phyloP scores from a whole-genome alignment of 2,113 vertebrate species.

The Psettodes erumei region DNA sequence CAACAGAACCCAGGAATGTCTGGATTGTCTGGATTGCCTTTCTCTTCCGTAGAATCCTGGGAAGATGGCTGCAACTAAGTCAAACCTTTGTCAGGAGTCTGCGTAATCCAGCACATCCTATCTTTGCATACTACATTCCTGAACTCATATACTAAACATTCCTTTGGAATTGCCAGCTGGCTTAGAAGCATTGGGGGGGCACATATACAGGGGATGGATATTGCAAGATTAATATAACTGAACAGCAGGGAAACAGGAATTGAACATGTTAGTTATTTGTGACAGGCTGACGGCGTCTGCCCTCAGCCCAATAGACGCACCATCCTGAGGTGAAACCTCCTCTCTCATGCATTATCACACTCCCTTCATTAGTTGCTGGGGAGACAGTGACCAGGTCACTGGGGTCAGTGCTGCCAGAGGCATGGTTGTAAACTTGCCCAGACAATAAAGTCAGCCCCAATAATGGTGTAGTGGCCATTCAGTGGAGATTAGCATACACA shows the following conservation, averaged over 20 bases:
- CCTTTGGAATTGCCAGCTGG: constrained; percentile 45
- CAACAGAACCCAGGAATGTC: constrained; percentile 75
- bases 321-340: constrained; percentile 63
- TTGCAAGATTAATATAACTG: constrained; percentile 50
- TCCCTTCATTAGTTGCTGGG: constrained; percentile 77
- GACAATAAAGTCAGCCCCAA: constrained; percentile 69
- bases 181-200: constrained; percentile 23
- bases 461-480: constrained; percentile 67
- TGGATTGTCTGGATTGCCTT: constrained; percentile 79
- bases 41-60: constrained; percentile 71
- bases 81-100: constrained; percentile 50
- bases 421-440: constrained; percentile 77
- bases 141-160: constrained; percentile 48
- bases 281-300: constrained; percentile 42
- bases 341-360: constrained; percentile 71
- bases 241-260: constrained; percentile 54
- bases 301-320: constrained; percentile 30
- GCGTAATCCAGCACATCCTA: constrained; percentile 50
- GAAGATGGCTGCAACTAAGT: constrained; percentile 66
- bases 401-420: constrained; percentile 74
- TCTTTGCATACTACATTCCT: constrained; percentile 49
- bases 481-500: constrained; percentile 71
- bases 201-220: constrained; percentile 26
- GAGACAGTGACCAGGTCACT: constrained; percentile 79
- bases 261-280: constrained; percentile 47